Evolutionary conservation across 2,113 vertebrate species (phyloP), one percentile per base, ranked within the genome.

Genomic region (Brachirus orientalis): DNA sequence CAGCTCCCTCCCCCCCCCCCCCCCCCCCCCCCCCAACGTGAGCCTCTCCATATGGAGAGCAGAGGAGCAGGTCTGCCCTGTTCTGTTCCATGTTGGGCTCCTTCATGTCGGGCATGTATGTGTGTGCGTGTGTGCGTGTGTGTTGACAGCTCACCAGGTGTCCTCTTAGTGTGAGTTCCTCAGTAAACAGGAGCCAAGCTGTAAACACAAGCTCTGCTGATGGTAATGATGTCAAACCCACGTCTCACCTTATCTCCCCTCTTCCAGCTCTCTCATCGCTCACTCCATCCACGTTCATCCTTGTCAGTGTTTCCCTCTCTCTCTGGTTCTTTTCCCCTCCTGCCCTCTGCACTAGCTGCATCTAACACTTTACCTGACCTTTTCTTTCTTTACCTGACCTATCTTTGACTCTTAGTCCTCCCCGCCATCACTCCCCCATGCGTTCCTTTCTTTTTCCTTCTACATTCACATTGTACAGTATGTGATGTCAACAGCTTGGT

Each of bases 61-160:
- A 71, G 74, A 52, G 46, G 64, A 81, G 74, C 70, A 66, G 66
- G 63, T 70, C 77, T 75, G 72, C 38, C 43, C 59, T 17, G 10
- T 36, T 73, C 74, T 12, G 73, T 60, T 69, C 53, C 3, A 19
- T n/a, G 0, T 40, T 36, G 53, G 71, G 58, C 61, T 89, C 90
- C 28, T 45, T 14, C 3, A 10, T 20, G 41, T 56, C 17, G 59
- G 33, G 60, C 33, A 53, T 54, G 48, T 64, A 66, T 61, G 64
- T 36, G 48, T n/a, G 67, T 61, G 51, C 48, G 35, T 55, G 19
- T 33, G 74, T 44, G 40, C 66, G 63, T 48, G 64, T 63, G 78
- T 70, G 80, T 58, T 89, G 88, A 90, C 89, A 91, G 88, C 85
- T 77, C 86, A 79, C 86, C 91, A 92, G 91, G 91, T 92, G 91